These are phyloP conservation scores for Gnathonemus echidnorhynchus DNA, from an alignment of 2,113 vertebrate genomes.

Conservation along the genomic window DNA sequence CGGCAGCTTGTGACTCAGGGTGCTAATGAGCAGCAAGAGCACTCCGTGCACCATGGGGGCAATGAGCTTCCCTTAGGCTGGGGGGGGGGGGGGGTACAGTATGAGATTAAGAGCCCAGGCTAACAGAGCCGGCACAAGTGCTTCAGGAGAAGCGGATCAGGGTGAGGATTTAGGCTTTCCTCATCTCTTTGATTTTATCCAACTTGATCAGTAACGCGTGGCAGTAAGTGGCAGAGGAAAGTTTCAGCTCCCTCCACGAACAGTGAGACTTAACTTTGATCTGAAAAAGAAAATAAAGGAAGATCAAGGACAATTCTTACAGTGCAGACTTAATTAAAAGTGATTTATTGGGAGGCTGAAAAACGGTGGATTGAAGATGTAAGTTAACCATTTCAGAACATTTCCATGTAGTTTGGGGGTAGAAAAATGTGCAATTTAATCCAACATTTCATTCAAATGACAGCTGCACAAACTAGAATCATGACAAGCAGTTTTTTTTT, in stretches of 20 bases:
- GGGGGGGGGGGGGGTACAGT: background rate
- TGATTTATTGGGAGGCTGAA: background rate
- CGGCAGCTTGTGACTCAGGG: background rate
- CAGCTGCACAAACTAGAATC: background rate
- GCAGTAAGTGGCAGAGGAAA: background rate
- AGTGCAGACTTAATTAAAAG: background rate
- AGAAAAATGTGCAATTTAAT: background rate
- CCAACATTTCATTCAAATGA: background rate
- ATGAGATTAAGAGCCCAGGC: background rate
- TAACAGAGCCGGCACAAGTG: background rate
- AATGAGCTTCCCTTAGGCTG: background rate
- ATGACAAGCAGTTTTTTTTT: background rate
- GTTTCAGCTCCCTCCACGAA: background rate
- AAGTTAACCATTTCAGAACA: background rate
- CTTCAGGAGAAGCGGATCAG: background rate
- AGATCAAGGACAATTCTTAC: background rate
- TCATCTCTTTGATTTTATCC: background rate
- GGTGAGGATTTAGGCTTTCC: background rate
- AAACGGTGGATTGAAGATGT: background rate
- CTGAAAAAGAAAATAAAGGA: background rate
- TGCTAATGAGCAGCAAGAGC: conserved; percentile 1
- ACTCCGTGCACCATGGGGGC: background rate
- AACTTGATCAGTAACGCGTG: background rate
- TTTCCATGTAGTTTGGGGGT: background rate
- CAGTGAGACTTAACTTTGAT: background rate